A percentile compares a stretch with the other conserved stretches of the same genome.
Conservation (phyloP, 2,797 vertebrate genomes). For the Cossypha caffra region DNA sequence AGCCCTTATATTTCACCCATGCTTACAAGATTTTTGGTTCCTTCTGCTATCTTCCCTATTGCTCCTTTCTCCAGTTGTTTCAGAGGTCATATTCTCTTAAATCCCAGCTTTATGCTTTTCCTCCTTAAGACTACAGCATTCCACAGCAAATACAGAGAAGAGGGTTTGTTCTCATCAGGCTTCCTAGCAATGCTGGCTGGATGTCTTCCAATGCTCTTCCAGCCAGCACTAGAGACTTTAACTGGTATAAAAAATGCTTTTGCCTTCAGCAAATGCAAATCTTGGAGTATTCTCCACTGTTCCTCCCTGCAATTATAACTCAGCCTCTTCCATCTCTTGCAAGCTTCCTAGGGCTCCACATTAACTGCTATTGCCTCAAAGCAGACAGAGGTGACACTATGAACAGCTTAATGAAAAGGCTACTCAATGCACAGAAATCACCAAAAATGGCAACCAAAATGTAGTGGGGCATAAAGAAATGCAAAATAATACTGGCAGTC, state of each 20-base stretch:
- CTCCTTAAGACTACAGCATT: neutral
- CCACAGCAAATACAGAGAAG: neutral
- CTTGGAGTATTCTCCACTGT: neutral
- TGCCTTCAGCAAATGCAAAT: neutral
- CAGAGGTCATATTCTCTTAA: neutral
- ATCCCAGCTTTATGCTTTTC: neutral
- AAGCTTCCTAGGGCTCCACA: neutral
- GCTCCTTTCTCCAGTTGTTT: neutral
- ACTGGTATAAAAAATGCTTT: neutral
- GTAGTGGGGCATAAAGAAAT: conserved; percentile 37
- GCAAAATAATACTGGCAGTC: conserved; percentile 41
- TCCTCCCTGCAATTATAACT: neutral
- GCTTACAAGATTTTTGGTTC: neutral
- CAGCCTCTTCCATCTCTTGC: neutral
- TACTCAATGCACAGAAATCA: conserved; percentile 27
- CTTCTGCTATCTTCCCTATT: neutral
- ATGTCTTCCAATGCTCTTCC: neutral
- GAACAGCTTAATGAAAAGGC: conserved; percentile 41
- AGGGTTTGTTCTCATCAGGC: neutral
- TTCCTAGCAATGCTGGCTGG: neutral
- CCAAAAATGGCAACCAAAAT: conserved; percentile 46
- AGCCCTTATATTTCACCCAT: neutral
- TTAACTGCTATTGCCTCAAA: conserved; percentile 7
- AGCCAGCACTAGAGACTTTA: neutral
- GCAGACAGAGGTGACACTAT: conserved; percentile 45